phyloP scores from a whole-genome alignment of 2,888 invertebrate species.

The Sabellastarte sp. region DNA sequence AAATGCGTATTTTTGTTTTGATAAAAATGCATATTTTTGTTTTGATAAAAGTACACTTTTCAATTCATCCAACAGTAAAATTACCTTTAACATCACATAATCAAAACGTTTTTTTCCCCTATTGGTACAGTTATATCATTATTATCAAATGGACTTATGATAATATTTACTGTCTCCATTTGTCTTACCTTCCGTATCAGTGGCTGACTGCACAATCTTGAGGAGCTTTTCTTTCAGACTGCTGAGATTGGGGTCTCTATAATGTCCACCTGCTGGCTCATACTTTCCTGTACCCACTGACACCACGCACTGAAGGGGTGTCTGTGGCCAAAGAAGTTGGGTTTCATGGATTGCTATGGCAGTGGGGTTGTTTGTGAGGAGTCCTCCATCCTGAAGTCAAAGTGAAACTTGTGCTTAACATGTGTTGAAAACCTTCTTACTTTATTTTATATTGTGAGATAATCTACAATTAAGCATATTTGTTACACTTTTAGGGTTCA shows the following conservation, averaged over 20 bases:
- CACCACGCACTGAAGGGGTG: conserved; percentile 74
- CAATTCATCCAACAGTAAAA: no score
- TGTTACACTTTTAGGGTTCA: no score
- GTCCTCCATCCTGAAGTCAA: conserved; percentile 71
- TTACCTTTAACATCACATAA: no score
- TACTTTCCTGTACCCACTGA: conserved; percentile 75
- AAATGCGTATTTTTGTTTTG: no score
- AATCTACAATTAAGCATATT: no score
- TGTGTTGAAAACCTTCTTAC: no score
- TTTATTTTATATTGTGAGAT: no score
- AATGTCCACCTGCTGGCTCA: conserved; percentile 46
- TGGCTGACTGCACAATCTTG: conserved; percentile 61
- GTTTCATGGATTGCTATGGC: conserved; percentile 87
- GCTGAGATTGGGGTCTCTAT: conserved; percentile 55
- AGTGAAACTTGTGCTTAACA: no score
- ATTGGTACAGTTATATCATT: not conserved
- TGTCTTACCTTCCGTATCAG: conserved; percentile 57
- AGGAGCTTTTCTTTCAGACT: conserved; percentile 78
- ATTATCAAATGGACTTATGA: no score
- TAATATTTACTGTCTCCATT: not conserved
- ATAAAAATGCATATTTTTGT: no score
- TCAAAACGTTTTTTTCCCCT: no score
- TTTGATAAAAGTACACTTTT: no score
- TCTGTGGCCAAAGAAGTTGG: conserved; percentile 76
- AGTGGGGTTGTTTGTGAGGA: conserved; percentile 84